phyloP scores from a whole-genome alignment of 64 coral and sea anemone genomes.

The Stichodactyla mertensii region DNA sequence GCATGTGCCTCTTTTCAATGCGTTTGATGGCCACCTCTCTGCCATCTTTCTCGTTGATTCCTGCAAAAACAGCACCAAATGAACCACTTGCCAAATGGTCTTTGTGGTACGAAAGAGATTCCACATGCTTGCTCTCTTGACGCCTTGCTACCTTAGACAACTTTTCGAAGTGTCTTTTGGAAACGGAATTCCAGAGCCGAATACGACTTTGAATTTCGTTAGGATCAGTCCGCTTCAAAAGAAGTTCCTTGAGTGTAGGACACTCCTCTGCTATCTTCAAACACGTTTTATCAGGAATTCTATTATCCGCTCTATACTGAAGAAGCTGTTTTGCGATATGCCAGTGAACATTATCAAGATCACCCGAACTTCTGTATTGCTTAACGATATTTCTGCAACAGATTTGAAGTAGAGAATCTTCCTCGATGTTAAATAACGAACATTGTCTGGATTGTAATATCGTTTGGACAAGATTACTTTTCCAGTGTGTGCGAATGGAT shows the following conservation, averaged over 20 bases:
- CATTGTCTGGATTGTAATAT: background rate
- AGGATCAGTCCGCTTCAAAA: background rate
- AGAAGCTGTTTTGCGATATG: conserved; percentile 3
- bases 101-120: no score
- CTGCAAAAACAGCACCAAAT: no score
- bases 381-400: conserved; percentile 8
- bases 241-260: background rate
- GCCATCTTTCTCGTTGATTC: no score
- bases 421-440: no score
- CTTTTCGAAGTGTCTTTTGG: background rate
- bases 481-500: background rate
- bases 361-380: background rate
- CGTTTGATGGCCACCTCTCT: no score
- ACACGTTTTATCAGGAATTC: background rate
- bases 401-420: background rate
- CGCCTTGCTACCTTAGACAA: conserved; percentile 4
- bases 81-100: no score
- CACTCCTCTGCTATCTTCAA: background rate
- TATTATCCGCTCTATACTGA: background rate
- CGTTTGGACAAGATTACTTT: background rate
- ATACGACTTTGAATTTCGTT: background rate
- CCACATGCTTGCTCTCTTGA: no score
- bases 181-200: conserved; percentile 7
- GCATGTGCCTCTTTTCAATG: no score
- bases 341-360: background rate